These are phyloP conservation scores for Bibio marci DNA, from an alignment of 2,888 invertebrate genomes.

Conservation along the genomic window DNA sequence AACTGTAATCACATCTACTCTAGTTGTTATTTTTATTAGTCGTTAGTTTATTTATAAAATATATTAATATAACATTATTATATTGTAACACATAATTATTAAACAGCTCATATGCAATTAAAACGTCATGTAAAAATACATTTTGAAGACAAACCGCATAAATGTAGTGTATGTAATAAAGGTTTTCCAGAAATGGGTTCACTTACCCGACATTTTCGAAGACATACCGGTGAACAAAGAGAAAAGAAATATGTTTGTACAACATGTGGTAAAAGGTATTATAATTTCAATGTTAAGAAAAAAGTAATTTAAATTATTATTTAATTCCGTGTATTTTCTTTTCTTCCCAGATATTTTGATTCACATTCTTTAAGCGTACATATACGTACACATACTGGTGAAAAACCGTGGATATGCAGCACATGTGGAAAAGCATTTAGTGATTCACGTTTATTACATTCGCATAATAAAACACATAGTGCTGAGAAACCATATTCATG, in stretches of 20 bases:
- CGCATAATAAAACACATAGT: conserved; percentile 37
- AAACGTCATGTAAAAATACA: conserved; percentile 36
- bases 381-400: conserved; percentile 26
- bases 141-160: conserved; percentile 33
- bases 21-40: too few species aligned
- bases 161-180: conserved; percentile 33
- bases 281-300: too few species aligned
- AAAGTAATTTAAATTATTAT: too few species aligned
- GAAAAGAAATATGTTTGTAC: conserved; percentile 33
- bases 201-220: conserved; percentile 32
- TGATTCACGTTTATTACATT: conserved; percentile 29
- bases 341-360: conserved; percentile 19
- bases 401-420: conserved; percentile 27
- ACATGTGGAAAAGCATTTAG: conserved; percentile 30
- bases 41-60: too few species aligned
- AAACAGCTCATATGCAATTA: conserved; percentile 24
- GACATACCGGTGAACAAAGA: conserved; percentile 33
- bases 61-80: too few species aligned
- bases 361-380: conserved; percentile 25
- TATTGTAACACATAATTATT: too few species aligned
- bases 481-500: conserved; percentile 36
- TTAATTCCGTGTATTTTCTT: background rate
- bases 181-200: conserved; percentile 36
- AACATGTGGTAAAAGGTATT: conserved; percentile 31
- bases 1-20: too few species aligned